phyloP scores from a whole-genome alignment of 1,140 invertebrate genomes.

The Spodoptera litura region DNA sequence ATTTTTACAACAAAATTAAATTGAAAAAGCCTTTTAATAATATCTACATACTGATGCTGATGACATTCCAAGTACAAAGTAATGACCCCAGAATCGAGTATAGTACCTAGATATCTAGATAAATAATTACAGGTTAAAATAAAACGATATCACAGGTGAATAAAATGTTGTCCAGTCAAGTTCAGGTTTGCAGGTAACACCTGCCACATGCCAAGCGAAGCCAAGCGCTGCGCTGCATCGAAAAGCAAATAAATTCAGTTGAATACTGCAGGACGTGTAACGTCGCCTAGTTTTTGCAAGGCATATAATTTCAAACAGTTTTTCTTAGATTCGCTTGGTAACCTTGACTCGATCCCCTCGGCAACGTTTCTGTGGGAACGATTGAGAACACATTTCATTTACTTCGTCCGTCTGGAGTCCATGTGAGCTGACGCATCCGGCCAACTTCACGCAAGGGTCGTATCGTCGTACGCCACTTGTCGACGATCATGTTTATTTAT shows the following conservation, averaged over 20 bases:
- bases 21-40: no score
- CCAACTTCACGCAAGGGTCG: constrained; percentile 54
- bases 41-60: no score
- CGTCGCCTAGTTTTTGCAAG: constrained; percentile 64
- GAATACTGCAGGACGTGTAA: constrained; percentile 60
- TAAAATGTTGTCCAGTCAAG: constrained; percentile 73
- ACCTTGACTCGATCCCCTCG: constrained; percentile 76
- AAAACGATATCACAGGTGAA: constrained; percentile 48
- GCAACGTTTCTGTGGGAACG: constrained; percentile 78
- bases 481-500: constrained; percentile 70
- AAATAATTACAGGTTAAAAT: constrained; percentile 43
- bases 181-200: constrained; percentile 64
- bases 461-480: constrained; percentile 51
- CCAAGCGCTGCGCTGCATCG: constrained; percentile 49
- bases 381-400: constrained; percentile 69
- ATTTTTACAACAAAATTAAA: no score
- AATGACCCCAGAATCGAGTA: constrained; percentile 7
- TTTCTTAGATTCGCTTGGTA: constrained; percentile 77
- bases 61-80: not conserved
- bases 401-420: constrained; percentile 72
- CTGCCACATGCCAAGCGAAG: constrained; percentile 61
- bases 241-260: constrained; percentile 63
- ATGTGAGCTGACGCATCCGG: constrained; percentile 80
- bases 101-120: constrained; percentile 15
- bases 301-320: constrained; percentile 58